phyloP scores from a whole-genome alignment of 1,140 invertebrate genomes.

The Drosophila arawakana region DNA sequence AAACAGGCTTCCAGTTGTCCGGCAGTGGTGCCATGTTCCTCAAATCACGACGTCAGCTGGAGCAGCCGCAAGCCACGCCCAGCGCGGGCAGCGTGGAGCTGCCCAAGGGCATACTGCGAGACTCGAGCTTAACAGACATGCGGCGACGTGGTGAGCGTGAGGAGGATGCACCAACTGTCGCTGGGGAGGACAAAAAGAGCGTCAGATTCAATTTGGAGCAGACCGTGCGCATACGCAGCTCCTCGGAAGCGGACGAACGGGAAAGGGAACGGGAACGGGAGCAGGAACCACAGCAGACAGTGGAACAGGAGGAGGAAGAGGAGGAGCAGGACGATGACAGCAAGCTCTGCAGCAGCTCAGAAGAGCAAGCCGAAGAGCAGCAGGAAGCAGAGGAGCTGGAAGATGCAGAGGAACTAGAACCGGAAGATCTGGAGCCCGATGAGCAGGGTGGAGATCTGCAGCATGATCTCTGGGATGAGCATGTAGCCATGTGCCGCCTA shows the following conservation, averaged over 20 bases:
- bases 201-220: conserved; percentile 87
- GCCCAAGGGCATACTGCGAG: conserved; percentile 89
- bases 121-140: conserved; percentile 87
- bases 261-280: neutral
- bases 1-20: conserved; percentile 58
- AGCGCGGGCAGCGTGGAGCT: neutral
- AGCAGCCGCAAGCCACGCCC: conserved; percentile 27
- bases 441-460: conserved; percentile 41
- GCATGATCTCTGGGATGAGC: conserved; percentile 56
- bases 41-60: conserved; percentile 85
- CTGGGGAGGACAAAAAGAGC: conserved; percentile 86
- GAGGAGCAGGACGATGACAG: conserved; percentile 33
- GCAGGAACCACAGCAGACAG: conserved; percentile 37
- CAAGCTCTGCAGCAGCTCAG: conserved; percentile 41
- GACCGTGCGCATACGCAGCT: conserved; percentile 49
- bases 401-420: conserved; percentile 11
- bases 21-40: conserved; percentile 88
- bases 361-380: conserved; percentile 39
- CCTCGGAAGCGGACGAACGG: conserved; percentile 48
- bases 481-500: conserved; percentile 57
- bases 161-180: conserved; percentile 15
- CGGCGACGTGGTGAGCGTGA: conserved; percentile 65
- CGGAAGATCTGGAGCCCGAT: conserved; percentile 10
- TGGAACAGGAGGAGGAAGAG: conserved; percentile 38
- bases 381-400: conserved; percentile 28